Evolutionary conservation across 2,888 invertebrate genomes (phyloP).

Genomic region (Ceriagrion tenellum): DNA sequence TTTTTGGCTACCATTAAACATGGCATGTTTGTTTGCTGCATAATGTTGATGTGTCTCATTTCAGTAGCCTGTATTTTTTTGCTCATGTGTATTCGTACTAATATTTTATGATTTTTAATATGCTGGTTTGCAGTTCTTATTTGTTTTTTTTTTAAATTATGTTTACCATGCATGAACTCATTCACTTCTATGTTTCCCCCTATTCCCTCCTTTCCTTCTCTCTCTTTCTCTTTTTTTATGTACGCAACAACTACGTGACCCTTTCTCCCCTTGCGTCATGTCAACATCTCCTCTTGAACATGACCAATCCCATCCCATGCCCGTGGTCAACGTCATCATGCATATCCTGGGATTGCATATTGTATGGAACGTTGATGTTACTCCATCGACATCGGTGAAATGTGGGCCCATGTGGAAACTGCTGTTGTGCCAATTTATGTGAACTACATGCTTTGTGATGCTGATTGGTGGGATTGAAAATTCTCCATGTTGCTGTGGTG

Average conservation of each 20-base stretch:
- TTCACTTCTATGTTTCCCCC: conserved; percentile 55
- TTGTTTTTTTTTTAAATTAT: background rate
- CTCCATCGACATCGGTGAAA: conserved; percentile 5
- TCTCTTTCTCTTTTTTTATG: conserved; percentile 68
- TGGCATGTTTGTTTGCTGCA: conserved; percentile 38
- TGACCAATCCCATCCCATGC: conserved; percentile 44
- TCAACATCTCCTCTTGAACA: conserved; percentile 68
- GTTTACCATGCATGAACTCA: conserved; percentile 68
- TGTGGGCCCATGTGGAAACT: conserved; percentile 38
- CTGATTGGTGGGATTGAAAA: conserved; percentile 55
- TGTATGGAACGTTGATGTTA: conserved; percentile 31
- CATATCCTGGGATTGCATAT: conserved; percentile 30
- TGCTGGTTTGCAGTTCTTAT: conserved; percentile 24
- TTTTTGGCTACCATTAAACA: background rate
- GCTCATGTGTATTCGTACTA: conserved; percentile 13
- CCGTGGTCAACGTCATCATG: conserved; percentile 44
- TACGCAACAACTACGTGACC: conserved; percentile 67
- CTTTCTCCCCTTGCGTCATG: conserved; percentile 58
- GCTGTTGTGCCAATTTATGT: conserved; percentile 38
- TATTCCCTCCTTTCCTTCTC: conserved; percentile 35
- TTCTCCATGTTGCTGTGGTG: conserved; percentile 40
- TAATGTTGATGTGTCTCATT: background rate
- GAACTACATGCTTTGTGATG: conserved; percentile 35
- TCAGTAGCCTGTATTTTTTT: background rate
- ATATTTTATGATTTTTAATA: conserved; percentile 46